phyloP scores from a whole-genome alignment of 2,888 invertebrate species.

The Acronicta leporina region DNA sequence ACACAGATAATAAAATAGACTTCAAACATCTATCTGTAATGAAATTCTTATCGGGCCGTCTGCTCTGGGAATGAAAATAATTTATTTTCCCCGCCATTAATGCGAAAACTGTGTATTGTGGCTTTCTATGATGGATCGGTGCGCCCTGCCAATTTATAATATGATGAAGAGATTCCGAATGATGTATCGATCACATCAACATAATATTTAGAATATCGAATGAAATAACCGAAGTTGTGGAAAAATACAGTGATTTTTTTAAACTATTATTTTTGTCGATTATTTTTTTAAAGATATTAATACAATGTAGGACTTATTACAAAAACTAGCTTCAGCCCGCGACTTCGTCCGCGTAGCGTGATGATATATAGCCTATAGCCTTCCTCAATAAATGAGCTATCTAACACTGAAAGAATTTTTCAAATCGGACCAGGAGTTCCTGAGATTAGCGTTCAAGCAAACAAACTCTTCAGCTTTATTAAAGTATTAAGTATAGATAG shows the following conservation, averaged over 20 bases:
- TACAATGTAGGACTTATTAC: too few relatives aligned
- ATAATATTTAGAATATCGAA: slow-evolving; percentile 41
- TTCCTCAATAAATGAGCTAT: too few relatives aligned
- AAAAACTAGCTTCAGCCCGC: too few relatives aligned
- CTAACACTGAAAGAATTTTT: too few relatives aligned
- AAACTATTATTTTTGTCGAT: too few relatives aligned
- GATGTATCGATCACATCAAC: slow-evolving; percentile 69
- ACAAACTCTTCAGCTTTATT: too few relatives aligned
- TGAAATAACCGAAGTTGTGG: slow-evolving; percentile 10
- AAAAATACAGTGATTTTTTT: slow-evolving; percentile 31
- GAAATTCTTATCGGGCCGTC: slow-evolving; percentile 70
- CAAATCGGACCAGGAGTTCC: too few relatives aligned
- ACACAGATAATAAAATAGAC: slow-evolving; percentile 46
- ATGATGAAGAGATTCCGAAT: slow-evolving; percentile 68
- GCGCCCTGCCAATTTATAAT: slow-evolving; percentile 66
- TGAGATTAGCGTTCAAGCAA: too few relatives aligned
- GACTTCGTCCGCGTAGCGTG: too few relatives aligned
- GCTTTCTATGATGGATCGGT: slow-evolving; percentile 75
- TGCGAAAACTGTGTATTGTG: slow-evolving; percentile 82
- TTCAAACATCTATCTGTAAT: slow-evolving; percentile 58
- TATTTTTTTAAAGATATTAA: not conserved
- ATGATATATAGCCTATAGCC: too few relatives aligned
- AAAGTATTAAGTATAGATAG: too few relatives aligned
- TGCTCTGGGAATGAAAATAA: slow-evolving; percentile 64
- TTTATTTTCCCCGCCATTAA: slow-evolving; percentile 73